Evolutionary conservation across 1,140 invertebrate genomes (phyloP), one percentile per base, ranked within the genome.

Genomic region (Venturia canescens): DNA sequence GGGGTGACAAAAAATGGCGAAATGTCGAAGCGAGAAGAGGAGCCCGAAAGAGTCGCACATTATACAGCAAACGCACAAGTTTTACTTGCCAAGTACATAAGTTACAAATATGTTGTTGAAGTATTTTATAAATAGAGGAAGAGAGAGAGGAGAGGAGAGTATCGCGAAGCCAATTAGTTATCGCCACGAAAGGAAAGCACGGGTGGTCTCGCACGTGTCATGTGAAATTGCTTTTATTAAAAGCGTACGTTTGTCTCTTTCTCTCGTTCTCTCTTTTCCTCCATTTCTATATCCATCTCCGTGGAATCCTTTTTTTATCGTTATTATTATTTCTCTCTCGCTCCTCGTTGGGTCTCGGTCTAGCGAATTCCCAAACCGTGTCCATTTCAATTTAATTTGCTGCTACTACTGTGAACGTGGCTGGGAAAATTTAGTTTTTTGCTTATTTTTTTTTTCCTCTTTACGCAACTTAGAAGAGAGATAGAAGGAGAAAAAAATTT

Each of bases 151-250:
- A 60, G 60, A 63, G 60, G 48, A 53, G 71, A 74, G 31, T 26
- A 31, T 77, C 21, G 26, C 34, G 57, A 53, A 77, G 75, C 75
- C 75, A 77, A 77, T 77, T 77, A 77, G 75, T 77, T 77, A 77
- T 66, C 75, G 53, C 75, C 75, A 16, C 29, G 75, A 66, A 77
- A 77, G 75, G 75, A 77, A 77, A 77, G 75, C 75, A 77, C 75
- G 75, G 75, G 75, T 77, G 75, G 75, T 63, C 75, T 77, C 75
- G 75, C 75, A 77, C 75, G 75, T 77, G 75, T 77, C 75, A 77
- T 77, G 75, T 77, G 75, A 77, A 77, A 77, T 77, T 77, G 75
- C 75, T 60, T 77, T 77, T 77, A 77, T 77, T 77, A 74, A 67
- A 75, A 26, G 57, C 71, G 15, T 71, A 44, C 21, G 66, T 69